Percentiles rank a stretch among this genome's conserved stretches.
These are phyloP conservation scores for Antennarius striatus DNA, from an alignment of 2,113 vertebrate species.

Conservation along the genomic window DNA sequence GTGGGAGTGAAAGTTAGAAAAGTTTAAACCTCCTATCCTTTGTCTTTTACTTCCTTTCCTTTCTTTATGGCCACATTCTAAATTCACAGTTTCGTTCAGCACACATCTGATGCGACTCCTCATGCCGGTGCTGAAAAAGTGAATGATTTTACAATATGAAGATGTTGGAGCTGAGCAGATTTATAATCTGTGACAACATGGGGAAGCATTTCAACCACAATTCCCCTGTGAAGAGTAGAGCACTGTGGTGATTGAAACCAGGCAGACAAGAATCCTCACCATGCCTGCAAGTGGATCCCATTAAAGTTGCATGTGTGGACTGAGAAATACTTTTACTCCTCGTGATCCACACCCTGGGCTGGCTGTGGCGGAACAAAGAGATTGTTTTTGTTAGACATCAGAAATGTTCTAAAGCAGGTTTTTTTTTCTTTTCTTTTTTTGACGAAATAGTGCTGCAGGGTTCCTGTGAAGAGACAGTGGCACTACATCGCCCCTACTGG, in stretches of 20 bases:
- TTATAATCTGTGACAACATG: constrained; percentile 58
- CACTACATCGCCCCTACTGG: constrained; percentile 58
- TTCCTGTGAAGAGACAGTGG: constrained; percentile 20
- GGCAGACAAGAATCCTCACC: constrained; percentile 30
- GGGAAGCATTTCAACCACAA: constrained; percentile 32
- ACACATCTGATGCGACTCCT: constrained; percentile 17
- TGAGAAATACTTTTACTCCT: constrained; percentile 6
- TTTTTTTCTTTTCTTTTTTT: background rate
- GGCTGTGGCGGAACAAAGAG: constrained; percentile 3
- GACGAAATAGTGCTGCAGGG: constrained; percentile 11
- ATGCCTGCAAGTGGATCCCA: constrained; percentile 36
- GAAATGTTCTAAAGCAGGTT: background rate
- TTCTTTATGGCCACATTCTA: background rate
- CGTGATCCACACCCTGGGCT: background rate
- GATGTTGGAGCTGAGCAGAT: constrained; percentile 39
- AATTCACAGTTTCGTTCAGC: constrained; percentile 2
- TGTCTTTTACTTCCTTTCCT: background rate
- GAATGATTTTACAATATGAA: constrained; percentile 32
- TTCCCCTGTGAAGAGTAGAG: constrained; percentile 25
- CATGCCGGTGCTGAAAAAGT: constrained; percentile 1
- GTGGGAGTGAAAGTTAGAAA: constrained; percentile 15
- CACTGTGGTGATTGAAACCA: constrained; percentile 53
- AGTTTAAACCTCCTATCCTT: background rate
- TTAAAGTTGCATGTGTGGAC: constrained; percentile 34
- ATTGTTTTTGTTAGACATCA: constrained; percentile 12